phyloP scores from a whole-genome alignment of 2,888 invertebrate species.

The Quadriops clusia region DNA sequence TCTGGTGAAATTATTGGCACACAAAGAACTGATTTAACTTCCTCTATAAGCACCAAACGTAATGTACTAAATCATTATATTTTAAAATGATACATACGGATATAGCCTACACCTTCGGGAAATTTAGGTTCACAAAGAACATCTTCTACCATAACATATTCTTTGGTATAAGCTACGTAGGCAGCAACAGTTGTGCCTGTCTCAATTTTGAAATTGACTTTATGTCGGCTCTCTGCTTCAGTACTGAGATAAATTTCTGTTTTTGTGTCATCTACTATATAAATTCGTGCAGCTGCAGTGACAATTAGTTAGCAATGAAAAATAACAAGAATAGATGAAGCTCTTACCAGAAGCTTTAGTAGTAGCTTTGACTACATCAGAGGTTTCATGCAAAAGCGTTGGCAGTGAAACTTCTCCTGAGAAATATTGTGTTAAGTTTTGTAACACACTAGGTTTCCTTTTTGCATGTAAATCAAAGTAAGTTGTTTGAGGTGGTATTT shows the following conservation, averaged over 20 bases:
- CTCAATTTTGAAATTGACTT: constrained; percentile 46
- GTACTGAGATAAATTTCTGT: constrained; percentile 46
- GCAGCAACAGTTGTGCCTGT: constrained; percentile 44
- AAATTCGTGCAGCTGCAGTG: constrained; percentile 43
- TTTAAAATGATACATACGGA: too few relatives aligned
- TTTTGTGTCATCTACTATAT: constrained; percentile 41
- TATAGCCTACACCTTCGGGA: constrained; percentile 41
- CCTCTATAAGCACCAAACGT: too few relatives aligned
- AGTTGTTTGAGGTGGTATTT: constrained; percentile 24
- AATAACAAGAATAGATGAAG: too few relatives aligned
- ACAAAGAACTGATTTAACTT: constrained; percentile 45
- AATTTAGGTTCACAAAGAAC: constrained; percentile 44
- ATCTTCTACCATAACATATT: constrained; percentile 43
- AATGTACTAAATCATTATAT: too few relatives aligned
- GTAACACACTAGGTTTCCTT: constrained; percentile 29
- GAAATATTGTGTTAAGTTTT: constrained; percentile 36
- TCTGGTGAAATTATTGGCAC: constrained; percentile 45
- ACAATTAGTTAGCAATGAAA: too few relatives aligned
- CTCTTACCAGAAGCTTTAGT: constrained; percentile 42
- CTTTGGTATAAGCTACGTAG: constrained; percentile 44
- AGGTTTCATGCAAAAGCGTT: constrained; percentile 44
- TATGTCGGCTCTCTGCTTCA: constrained; percentile 39
- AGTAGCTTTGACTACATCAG: constrained; percentile 42
- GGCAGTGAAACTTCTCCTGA: constrained; percentile 46
- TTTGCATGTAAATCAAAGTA: constrained; percentile 6